Evolutionary conservation across 2,797 vertebrate species (phyloP).

Genomic region (Acipenser ruthenus): DNA sequence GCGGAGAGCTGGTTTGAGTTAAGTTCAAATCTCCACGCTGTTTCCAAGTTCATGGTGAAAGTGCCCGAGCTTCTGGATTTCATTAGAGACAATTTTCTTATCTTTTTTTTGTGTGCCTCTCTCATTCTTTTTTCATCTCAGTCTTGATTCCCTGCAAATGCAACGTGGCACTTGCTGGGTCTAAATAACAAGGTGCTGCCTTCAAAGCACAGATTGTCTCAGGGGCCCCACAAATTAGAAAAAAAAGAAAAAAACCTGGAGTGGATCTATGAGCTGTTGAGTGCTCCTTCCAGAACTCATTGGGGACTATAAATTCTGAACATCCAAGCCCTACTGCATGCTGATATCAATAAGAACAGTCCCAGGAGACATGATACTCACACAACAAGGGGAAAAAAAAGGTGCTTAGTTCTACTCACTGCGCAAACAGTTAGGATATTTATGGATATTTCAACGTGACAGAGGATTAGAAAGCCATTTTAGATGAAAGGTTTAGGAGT

Average conservation of each 20-base stretch:
- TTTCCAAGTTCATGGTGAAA: constrained; percentile 79
- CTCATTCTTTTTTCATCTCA: constrained; percentile 63
- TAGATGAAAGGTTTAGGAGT: too few species aligned
- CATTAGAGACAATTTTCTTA: constrained; percentile 92
- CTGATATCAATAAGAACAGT: constrained; percentile 45
- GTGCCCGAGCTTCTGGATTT: constrained; percentile 79
- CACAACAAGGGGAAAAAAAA: constrained; percentile 3
- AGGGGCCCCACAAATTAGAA: constrained; percentile 25
- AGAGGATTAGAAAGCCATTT: background rate
- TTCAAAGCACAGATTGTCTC: constrained; percentile 59
- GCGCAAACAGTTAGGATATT: background rate
- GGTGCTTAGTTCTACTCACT: background rate
- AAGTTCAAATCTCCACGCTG: constrained; percentile 72
- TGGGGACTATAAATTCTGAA: constrained; percentile 50
- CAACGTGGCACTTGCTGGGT: constrained; percentile 69
- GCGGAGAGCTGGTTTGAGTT: constrained; percentile 84
- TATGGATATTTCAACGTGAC: constrained; percentile 4
- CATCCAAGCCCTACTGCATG: constrained; percentile 53
- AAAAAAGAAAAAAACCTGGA: constrained; percentile 5
- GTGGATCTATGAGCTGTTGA: constrained; percentile 45
- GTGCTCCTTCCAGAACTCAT: constrained; percentile 36
- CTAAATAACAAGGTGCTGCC: constrained; percentile 69
- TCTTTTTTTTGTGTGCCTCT: constrained; percentile 58
- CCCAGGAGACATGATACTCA: constrained; percentile 31
- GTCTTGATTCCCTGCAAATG: constrained; percentile 79